Evolutionary conservation across 1,140 invertebrate species (phyloP), one percentile per base, ranked within the genome.

Genomic region (Orchesella cincta): DNA sequence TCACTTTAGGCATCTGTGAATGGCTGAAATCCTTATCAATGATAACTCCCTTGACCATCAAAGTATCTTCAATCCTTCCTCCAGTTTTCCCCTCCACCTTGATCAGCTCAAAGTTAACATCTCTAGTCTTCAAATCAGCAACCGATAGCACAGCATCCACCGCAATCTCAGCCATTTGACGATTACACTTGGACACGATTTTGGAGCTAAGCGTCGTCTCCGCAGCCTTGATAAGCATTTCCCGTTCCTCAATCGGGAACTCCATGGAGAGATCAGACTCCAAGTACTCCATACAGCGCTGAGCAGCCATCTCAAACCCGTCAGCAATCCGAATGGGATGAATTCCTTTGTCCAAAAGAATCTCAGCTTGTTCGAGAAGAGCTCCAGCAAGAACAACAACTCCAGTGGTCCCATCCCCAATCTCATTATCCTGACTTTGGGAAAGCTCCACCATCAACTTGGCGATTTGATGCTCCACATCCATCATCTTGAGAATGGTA

Each of bases 171-270:
- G 98, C 98, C 94, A 99, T 98, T 86, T 98, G 93, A 33, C 93
- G 88, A 84, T 98, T 95, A 84, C 92, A 94, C 85, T 94, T 94
- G 79, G 93, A 94, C 35, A 96, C 91, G 91, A 99, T 98, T 90
- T 99, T 99, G n/a, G 97, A 99, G 23, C 97, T 96, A 26, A 99
- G 89, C 0, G 97, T 98, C 0, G 98, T 99, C 94, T 97, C 98
- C 3, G 98, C 98, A 36, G 96, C 94, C 85, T 94, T 91, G 78
- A 99, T 92, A 0, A 99, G 88, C 34, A 94, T 93, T 83, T 99
- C 95, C 0, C 93, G 88, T 0, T 88, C 88, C 83, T 93, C 91
- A 36, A 98, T 91, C 0, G 93, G 92, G 86, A 98, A 99, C 23
- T 90, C 89, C 82, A 98, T 93, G 70, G 95, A 91, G 83, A 99